These are phyloP conservation scores for Megalurothrips usitatus DNA, from an alignment of 2,888 invertebrate species.

Conservation along the genomic window DNA sequence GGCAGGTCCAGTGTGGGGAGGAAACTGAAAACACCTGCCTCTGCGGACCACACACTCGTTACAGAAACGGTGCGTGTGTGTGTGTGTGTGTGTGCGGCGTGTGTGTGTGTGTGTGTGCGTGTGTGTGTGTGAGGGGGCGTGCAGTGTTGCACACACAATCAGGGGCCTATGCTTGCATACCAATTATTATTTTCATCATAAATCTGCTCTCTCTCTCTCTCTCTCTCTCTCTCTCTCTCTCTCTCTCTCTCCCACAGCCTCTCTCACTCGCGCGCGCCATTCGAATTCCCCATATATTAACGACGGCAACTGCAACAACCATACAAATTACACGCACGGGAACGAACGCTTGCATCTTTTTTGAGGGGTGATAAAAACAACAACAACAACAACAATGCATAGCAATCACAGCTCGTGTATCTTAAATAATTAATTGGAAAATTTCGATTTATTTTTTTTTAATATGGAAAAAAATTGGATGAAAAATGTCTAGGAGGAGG, in stretches of 20 bases:
- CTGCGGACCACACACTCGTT: too few relatives aligned
- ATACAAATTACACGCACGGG: too few relatives aligned
- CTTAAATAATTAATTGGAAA: too few relatives aligned
- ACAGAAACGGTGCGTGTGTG: not conserved
- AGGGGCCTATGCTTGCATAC: not conserved
- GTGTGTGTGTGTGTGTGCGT: not conserved
- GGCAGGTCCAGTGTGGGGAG: not conserved
- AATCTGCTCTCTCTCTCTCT: conserved; percentile 2
- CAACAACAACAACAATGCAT: too few relatives aligned
- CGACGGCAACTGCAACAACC: too few relatives aligned
- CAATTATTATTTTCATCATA: not conserved
- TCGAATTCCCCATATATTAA: too few relatives aligned
- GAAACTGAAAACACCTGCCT: not conserved
- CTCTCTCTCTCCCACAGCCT: not conserved
- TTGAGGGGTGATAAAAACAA: too few relatives aligned
- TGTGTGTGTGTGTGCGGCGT: not conserved
- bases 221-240: conserved; percentile 32
- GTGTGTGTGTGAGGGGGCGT: not conserved
- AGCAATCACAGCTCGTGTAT: too few relatives aligned
- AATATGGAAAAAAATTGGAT: too few relatives aligned
- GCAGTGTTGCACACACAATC: not conserved
- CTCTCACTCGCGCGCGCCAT: not conserved
- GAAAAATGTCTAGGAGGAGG: too few relatives aligned
- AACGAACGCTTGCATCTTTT: too few relatives aligned
- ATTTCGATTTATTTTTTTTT: too few relatives aligned